A percentile compares a stretch with the other conserved stretches of the same genome.
phyloP scores from a whole-genome alignment of 2,797 vertebrate species.

The Macropodus opercularis region DNA sequence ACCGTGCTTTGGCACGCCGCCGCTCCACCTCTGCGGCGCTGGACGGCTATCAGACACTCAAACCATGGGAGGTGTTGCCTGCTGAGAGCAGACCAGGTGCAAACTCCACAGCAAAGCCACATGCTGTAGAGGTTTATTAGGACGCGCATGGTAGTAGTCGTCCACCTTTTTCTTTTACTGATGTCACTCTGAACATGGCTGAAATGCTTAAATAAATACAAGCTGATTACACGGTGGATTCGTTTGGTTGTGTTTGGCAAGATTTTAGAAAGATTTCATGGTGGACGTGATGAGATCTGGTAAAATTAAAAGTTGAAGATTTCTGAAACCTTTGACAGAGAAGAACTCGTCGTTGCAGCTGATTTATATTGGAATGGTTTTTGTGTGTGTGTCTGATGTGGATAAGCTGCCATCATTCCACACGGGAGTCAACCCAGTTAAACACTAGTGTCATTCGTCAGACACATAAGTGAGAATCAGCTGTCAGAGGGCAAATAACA shows the following conservation, averaged over 20 bases:
- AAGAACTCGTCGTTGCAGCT: no score
- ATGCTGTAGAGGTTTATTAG: conserved; percentile 58
- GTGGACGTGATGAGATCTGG: no score
- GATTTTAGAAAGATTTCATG: no score
- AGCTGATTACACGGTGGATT: conserved; percentile 24
- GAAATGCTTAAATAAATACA: conserved; percentile 44
- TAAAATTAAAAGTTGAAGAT: no score
- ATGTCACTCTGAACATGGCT: conserved; percentile 12
- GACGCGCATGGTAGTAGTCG: conserved; percentile 40
- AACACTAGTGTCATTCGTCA: no score
- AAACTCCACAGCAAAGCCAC: conserved; percentile 66
- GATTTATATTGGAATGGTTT: no score
- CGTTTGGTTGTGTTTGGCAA: conserved; percentile 21
- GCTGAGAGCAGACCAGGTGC: conserved; percentile 72
- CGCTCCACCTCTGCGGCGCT: conserved; percentile 39
- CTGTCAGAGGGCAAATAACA: no score
- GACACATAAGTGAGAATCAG: no score
- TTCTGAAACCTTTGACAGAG: no score
- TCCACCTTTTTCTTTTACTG: conserved; percentile 15
- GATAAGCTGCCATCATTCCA: no score
- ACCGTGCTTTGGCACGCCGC: conserved; percentile 50
- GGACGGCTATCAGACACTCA: conserved; percentile 60
- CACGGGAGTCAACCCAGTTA: no score
- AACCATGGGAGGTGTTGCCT: conserved; percentile 62
- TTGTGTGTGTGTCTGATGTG: no score